A percentile compares a stretch with the other conserved stretches of the same genome.
Evolutionary conservation across 2,113 vertebrate genomes (phyloP).

Genomic region (Erpornis zantholeuca): DNA sequence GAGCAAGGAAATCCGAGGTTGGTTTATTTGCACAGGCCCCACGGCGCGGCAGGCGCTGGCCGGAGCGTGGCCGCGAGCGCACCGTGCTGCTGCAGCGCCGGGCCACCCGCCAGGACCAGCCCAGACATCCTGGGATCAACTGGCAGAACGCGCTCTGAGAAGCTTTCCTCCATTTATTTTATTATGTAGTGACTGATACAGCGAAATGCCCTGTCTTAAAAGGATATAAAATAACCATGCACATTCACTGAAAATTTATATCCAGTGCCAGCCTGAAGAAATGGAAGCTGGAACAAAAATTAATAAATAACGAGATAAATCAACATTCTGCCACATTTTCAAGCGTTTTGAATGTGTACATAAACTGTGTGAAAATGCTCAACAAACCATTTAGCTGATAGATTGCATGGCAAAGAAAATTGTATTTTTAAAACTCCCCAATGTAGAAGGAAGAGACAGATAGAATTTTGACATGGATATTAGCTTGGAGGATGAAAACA

Average conservation of each 20-base stretch:
- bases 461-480: background rate
- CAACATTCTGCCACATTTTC: background rate
- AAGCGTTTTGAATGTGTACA: background rate
- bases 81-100: constrained; percentile 38
- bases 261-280: background rate
- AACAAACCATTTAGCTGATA: background rate
- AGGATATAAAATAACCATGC: background rate
- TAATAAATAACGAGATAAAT: background rate
- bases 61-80: background rate
- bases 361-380: background rate
- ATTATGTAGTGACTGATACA: constrained; percentile 53
- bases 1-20: accelerated
- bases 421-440: background rate
- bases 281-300: background rate
- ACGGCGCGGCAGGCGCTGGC: no score
- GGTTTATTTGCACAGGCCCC: no score
- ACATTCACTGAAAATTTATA: background rate
- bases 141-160: background rate
- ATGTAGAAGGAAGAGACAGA: background rate
- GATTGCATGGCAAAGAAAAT: background rate
- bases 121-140: constrained; percentile 48
- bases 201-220: constrained; percentile 22
- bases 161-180: constrained; percentile 55
- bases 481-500: background rate
- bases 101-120: constrained; percentile 22